These are phyloP conservation scores for Dendrocincla tyrannina DNA, from an alignment of 2,797 vertebrate genomes.

Conservation along the genomic window DNA sequence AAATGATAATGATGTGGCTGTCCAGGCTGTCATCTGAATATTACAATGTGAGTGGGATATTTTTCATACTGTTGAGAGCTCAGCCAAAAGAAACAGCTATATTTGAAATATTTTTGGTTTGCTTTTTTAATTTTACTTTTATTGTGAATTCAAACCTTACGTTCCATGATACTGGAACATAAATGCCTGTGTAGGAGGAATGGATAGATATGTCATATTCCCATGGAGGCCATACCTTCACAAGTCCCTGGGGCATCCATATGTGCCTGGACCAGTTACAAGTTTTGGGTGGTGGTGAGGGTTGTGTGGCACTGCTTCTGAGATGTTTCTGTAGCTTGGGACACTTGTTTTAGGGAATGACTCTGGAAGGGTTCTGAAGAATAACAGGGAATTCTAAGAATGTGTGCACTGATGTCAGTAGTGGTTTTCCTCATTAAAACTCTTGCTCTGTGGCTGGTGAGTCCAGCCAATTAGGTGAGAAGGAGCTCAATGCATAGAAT, in stretches of 20 bases:
- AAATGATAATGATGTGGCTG: not conserved
- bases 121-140: not conserved
- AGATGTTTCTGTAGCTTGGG: not conserved
- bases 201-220: not conserved
- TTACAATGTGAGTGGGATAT: not conserved
- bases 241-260: not conserved
- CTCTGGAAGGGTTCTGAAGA: not conserved
- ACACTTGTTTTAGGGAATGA: not conserved
- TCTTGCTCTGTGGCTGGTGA: not conserved
- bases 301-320: not conserved
- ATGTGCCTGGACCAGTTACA: not conserved
- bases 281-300: not conserved
- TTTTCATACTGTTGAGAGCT: not conserved
- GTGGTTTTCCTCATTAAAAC: not conserved
- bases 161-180: not conserved
- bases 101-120: not conserved
- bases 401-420: accelerated
- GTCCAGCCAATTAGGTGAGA: not conserved
- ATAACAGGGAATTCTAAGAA: not conserved
- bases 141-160: not conserved
- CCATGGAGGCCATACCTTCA: not conserved
- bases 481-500: not conserved
- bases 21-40: constrained; percentile 12
- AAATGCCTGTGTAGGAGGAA: not conserved
- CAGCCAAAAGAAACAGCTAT: not conserved